A percentile compares a stretch with the other conserved stretches of the same genome.
phyloP scores from a whole-genome alignment of 2,113 vertebrate genomes.

The Rallus limicola region DNA sequence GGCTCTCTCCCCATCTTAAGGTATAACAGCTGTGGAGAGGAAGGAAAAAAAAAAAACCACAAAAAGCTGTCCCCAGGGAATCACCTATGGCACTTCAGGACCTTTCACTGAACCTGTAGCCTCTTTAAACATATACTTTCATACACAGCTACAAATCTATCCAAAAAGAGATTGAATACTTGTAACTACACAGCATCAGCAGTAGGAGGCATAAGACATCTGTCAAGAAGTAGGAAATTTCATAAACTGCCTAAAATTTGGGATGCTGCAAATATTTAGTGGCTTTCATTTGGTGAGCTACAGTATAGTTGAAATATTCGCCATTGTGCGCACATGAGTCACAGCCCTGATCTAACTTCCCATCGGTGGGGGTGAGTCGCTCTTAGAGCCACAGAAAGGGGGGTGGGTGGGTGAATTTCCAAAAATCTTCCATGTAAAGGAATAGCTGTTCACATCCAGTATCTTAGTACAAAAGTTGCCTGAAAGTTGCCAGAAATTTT shows the following conservation, averaged over 20 bases:
- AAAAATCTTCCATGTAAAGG: not conserved
- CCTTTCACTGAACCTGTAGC: not conserved
- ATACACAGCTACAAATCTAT: accelerated
- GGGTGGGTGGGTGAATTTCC: not conserved
- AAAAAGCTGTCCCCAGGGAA: not conserved
- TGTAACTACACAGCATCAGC: not conserved
- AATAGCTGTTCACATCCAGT: not conserved
- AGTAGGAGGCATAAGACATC: slow-evolving; percentile 54
- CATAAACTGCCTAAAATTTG: not conserved
- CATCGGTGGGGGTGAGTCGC: not conserved
- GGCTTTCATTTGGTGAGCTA: not conserved
- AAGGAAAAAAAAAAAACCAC: accelerated
- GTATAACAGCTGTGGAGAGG: not conserved
- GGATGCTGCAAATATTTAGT: not conserved
- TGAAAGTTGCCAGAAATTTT: not conserved
- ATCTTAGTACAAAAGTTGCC: not conserved
- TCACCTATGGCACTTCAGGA: accelerated
- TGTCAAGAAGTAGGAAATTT: not conserved
- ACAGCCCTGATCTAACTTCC: not conserved
- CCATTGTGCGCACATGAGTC: not conserved
- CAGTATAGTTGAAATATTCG: not conserved
- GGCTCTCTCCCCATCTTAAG: not conserved
- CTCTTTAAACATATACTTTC: not conserved
- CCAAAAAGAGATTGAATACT: accelerated
- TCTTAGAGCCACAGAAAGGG: not conserved